Percentiles rank a stretch among this genome's conserved stretches.
phyloP scores from a whole-genome alignment of 2,113 vertebrate genomes.

The Kryptolebias marmoratus region DNA sequence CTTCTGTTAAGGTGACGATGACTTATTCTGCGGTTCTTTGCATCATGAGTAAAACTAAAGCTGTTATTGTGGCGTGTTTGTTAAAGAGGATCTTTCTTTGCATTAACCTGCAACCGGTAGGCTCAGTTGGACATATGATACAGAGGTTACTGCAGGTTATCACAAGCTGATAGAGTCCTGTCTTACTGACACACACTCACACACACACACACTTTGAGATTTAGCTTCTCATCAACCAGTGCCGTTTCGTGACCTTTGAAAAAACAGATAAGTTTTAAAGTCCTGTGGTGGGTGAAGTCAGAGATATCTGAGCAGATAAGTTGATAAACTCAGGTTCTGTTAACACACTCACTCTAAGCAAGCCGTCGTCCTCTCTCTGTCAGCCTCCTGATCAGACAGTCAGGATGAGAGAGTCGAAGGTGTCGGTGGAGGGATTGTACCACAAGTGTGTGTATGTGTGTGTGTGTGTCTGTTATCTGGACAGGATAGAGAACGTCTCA shows the following conservation, averaged over 20 bases:
- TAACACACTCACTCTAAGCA: background rate
- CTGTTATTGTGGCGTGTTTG: conserved; percentile 8
- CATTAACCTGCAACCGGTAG: background rate
- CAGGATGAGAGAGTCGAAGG: conserved; percentile 49
- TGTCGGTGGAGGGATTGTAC: background rate
- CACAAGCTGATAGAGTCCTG: conserved; percentile 19
- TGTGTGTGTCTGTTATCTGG: background rate
- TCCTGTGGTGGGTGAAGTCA: conserved; percentile 6
- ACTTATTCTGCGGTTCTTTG: conserved; percentile 5
- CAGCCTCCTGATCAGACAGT: conserved; percentile 70
- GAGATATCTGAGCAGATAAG: conserved; percentile 29
- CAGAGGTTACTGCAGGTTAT: conserved; percentile 62
- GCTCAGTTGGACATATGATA: conserved; percentile 8
- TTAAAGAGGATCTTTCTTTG: background rate
- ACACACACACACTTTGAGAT: conserved; percentile 1
- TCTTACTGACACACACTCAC: conserved; percentile 9
- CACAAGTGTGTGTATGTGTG: background rate
- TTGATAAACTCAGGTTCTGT: background rate
- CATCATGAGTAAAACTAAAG: conserved; percentile 53
- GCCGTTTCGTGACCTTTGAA: conserved; percentile 50
- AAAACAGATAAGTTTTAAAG: conserved; percentile 7
- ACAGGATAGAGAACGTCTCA: background rate
- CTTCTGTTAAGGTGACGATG: background rate
- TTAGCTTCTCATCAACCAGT: conserved; percentile 41
- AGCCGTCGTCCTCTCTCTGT: background rate